Evolutionary conservation across 2,797 vertebrate species (phyloP), one percentile per base, ranked within the genome.

Genomic region (Protosalanx chinensis): DNA sequence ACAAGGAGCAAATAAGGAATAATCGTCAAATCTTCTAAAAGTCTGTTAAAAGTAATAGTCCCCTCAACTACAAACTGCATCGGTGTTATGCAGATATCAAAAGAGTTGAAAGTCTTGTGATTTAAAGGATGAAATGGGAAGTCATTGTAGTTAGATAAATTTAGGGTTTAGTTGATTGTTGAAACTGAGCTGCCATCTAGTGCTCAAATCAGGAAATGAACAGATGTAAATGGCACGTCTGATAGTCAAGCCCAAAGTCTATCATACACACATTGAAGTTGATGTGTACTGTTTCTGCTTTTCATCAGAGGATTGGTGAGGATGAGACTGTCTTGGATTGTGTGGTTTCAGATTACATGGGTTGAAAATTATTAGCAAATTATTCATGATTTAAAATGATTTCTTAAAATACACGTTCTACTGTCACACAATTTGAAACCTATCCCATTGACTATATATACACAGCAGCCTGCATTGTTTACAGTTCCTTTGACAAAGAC

Each of bases 171-270:
- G 60, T 49, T 71, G 16, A 83, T 84, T 78, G 18, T 66, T 81
- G 67, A 72, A 66, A 33, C 63, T 76, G 15, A 74, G 51, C 13
- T 60, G 75, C 83, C 87, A 82, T 71, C 88, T 87, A 82, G 86
- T 89, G 89, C 27, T 83, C 72, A 77, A 35, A 69, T 15, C 0
- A 49, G 58, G 7, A 41, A 37, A 12, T n/a, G 6, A 56, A 56
- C 18, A 16, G 51, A 56, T 56, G 51, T 16, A 56, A 6, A 16
- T 15, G 2, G 2, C 49, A 13, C 49, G 13, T 56, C 51, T 56
- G 4, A 56, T 5, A 59, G n/a, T 59, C n/a, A 3, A 27, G 16
- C 16, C 18, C 53, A 59, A 23, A 27, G 57, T 20, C 23, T 59
- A 20, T 56, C 51, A 56, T 56, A 3, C 7, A 4, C 18, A 56